A percentile compares a stretch with the other conserved stretches of the same genome.
Evolutionary conservation across 2,888 invertebrate species (phyloP).

Genomic region (Eilema caniola): DNA sequence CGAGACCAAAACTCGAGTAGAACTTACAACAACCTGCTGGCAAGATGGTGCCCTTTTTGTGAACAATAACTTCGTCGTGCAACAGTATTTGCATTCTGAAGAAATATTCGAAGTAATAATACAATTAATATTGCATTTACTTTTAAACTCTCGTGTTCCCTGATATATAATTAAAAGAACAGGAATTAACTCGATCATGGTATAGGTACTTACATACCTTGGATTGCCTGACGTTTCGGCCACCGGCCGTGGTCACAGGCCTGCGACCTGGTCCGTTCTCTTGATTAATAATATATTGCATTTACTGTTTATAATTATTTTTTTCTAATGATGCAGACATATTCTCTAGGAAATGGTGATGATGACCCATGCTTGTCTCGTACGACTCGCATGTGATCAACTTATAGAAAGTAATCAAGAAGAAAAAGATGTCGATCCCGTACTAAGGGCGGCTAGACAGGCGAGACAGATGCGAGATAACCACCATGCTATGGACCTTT

Average conservation of each 20-base stretch:
- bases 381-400: constrained; percentile 60
- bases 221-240: no score
- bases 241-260: no score
- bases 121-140: no score
- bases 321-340: neutral
- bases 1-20: constrained; percentile 74
- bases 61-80: constrained; percentile 76
- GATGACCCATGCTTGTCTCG: constrained; percentile 75
- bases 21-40: constrained; percentile 74
- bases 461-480: constrained; percentile 76
- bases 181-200: no score
- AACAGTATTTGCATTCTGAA: constrained; percentile 66
- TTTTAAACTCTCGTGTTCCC: no score
- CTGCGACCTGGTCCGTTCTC: no score
- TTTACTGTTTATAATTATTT: no score
- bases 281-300: no score
- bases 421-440: constrained; percentile 46
- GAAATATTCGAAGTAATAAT: constrained; percentile 68
- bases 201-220: no score
- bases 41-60: constrained; percentile 74
- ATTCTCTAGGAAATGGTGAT: constrained; percentile 70
- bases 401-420: constrained; percentile 58
- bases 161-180: no score
- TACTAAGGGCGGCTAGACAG: constrained; percentile 71
- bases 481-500: constrained; percentile 71